A percentile compares a stretch with the other conserved stretches of the same genome.
These are phyloP conservation scores for Spinus pinus DNA, from an alignment of 2,797 vertebrate species.

Conservation along the genomic window DNA sequence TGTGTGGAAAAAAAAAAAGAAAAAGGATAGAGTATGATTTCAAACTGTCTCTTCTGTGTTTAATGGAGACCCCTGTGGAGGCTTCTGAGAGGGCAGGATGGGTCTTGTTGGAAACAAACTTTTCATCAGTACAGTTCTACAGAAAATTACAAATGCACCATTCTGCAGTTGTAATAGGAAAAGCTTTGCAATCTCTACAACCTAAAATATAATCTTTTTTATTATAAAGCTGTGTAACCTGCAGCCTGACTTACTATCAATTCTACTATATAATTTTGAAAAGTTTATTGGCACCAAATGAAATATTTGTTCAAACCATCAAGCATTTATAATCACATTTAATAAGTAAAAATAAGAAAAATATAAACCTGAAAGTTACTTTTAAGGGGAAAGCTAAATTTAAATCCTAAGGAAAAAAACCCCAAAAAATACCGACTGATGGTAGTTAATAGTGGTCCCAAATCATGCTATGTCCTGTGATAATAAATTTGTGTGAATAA, in stretches of 20 bases:
- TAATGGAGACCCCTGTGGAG: not conserved
- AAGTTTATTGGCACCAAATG: not conserved
- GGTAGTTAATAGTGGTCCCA: not conserved
- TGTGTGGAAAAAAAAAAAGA: not conserved
- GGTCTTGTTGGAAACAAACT: not conserved
- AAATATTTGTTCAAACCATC: not conserved
- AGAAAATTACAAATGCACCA: not conserved
- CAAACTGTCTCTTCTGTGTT: not conserved
- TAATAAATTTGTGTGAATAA: not conserved
- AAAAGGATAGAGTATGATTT: not conserved
- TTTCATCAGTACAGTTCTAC: not conserved
- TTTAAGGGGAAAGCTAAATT: not conserved
- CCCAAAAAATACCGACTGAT: not conserved
- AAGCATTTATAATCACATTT: not conserved
- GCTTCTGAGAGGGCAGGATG: not conserved
- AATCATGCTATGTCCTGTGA: not conserved
- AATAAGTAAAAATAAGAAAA: not conserved
- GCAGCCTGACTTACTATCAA: not conserved
- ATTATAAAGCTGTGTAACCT: not conserved
- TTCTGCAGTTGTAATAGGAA: not conserved
- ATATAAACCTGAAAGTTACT: not conserved
- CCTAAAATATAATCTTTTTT: not conserved
- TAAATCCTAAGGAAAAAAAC: not conserved
- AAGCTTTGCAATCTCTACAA: not conserved
- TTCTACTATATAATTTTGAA: not conserved